phyloP scores from a whole-genome alignment of 2,797 vertebrate species.

The Sebastes aleutianus region DNA sequence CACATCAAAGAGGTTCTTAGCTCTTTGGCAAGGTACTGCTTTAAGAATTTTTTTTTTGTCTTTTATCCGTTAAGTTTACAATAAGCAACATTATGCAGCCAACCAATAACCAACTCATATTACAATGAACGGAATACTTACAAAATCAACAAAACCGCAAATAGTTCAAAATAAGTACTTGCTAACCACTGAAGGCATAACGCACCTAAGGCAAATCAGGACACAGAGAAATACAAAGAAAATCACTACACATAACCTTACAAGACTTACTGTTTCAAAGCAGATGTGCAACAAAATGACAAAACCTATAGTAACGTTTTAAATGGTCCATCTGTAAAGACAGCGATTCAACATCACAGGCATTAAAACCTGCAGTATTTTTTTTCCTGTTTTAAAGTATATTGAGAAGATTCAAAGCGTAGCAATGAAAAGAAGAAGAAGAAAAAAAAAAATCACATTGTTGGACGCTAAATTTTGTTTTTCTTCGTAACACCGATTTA shows the following conservation, averaged over 20 bases:
- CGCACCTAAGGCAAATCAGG: slow-evolving; percentile 83
- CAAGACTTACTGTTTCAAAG: slow-evolving; percentile 87
- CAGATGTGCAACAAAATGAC: slow-evolving; percentile 85
- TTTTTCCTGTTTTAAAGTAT: slow-evolving; percentile 88
- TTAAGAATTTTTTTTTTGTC: slow-evolving; percentile 92
- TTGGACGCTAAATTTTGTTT: slow-evolving; percentile 90
- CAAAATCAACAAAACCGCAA: slow-evolving; percentile 82
- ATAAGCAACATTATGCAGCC: slow-evolving; percentile 92
- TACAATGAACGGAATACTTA: slow-evolving; percentile 81
- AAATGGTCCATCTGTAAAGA: slow-evolving; percentile 90
- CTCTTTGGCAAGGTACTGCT: slow-evolving; percentile 99
- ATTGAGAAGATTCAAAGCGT: slow-evolving; percentile 90
- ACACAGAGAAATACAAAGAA: slow-evolving; percentile 75
- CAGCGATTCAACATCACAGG: slow-evolving; percentile 88
- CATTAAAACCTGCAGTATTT: slow-evolving; percentile 85
- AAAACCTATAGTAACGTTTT: slow-evolving; percentile 83
- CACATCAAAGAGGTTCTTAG: slow-evolving; percentile 99
- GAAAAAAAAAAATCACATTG: slow-evolving; percentile 77
- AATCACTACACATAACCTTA: slow-evolving; percentile 87
- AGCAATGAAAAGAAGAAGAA: slow-evolving; percentile 64
- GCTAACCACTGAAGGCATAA: slow-evolving; percentile 84
- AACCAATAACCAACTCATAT: slow-evolving; percentile 89
- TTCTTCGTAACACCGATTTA: slow-evolving; percentile 91
- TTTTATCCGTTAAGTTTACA: slow-evolving; percentile 92
- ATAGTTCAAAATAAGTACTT: slow-evolving; percentile 83